Evolutionary conservation across 2,888 invertebrate genomes (phyloP), one percentile per base, ranked within the genome.

Genomic region (Hyposoter didymator): DNA sequence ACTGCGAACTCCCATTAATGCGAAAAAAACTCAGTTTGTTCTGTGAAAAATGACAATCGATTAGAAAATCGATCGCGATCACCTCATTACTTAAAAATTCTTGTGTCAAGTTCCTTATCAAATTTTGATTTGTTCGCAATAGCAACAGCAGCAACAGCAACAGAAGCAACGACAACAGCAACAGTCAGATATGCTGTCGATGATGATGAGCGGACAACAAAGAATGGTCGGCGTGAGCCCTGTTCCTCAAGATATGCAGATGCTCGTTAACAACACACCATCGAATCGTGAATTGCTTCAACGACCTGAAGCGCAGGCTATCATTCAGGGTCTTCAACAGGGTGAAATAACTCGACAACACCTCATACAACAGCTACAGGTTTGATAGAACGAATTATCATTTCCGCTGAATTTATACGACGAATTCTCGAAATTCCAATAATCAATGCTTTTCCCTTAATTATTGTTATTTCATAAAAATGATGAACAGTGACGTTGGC

Each of bases 281-380:
- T 94, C 95, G 89, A 95, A 96, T 89, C 94, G 96, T 70, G 97
- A 97, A 87, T 94, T 97, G 88, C 92, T 97, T 83, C 96, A 96
- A 92, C 94, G 97, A 87, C 97, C 97, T 0, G 97, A 97, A 92
- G 97, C 97, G 17, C 97, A 97, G 93, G 96, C 97, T 70, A 96
- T 97, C 84, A 95, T 97, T 88, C 96, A 97, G 94, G 97, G 97
- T 88, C 94, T 97, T 91, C 96, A 96, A 90, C 96, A 96, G 32
- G 97, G 97, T 82, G 97, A 97, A 94, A 96, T 97, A 84, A 97
- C 97, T 1, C 95, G 95, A 43, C 96, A 96, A 90, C 96, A 97
- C 91, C 94, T 97, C 89, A 96, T 97, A 93, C 97, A 97, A 92
- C 97, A 97, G 92, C 94, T 97, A 79, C 95, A 95, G 90, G 95